Percentiles rank a stretch among this genome's conserved stretches.
phyloP scores from a whole-genome alignment of 2,113 vertebrate genomes.

The Carassius gibelio region DNA sequence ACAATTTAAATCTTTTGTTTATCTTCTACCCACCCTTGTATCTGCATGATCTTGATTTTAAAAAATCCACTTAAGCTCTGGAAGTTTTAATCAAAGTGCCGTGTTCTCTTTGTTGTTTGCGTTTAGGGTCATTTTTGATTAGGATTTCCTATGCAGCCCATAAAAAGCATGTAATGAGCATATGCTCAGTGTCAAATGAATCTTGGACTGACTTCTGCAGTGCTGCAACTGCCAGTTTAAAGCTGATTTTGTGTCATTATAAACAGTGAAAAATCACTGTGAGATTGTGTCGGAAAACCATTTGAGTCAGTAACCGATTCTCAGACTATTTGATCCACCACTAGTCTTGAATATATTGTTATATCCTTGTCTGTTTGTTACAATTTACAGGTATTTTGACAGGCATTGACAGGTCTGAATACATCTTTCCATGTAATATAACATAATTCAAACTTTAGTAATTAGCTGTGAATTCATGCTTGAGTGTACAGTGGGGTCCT shows the following conservation, averaged over 20 bases:
- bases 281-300: no score
- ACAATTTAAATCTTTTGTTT: not conserved
- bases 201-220: not conserved
- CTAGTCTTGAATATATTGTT: not conserved
- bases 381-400: not conserved
- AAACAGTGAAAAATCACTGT: no score
- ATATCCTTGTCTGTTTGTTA: not conserved
- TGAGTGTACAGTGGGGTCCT: not conserved
- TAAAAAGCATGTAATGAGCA: not conserved
- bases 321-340: not conserved
- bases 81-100: conserved; percentile 11
- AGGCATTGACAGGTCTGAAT: not conserved
- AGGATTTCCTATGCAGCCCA: not conserved
- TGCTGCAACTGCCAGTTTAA: not conserved
- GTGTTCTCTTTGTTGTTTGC: not conserved
- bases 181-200: not conserved
- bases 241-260: not conserved
- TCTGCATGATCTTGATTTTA: not conserved
- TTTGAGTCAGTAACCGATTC: not conserved
- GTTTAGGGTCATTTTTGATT: conserved; percentile 3
- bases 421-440: not conserved
- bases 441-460: not conserved
- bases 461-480: not conserved
- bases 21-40: not conserved
- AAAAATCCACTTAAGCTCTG: not conserved